Percentiles rank a stretch among this genome's conserved stretches.
Evolutionary conservation across 2,888 invertebrate genomes (phyloP).

Genomic region (Ectemnius cavifrons): DNA sequence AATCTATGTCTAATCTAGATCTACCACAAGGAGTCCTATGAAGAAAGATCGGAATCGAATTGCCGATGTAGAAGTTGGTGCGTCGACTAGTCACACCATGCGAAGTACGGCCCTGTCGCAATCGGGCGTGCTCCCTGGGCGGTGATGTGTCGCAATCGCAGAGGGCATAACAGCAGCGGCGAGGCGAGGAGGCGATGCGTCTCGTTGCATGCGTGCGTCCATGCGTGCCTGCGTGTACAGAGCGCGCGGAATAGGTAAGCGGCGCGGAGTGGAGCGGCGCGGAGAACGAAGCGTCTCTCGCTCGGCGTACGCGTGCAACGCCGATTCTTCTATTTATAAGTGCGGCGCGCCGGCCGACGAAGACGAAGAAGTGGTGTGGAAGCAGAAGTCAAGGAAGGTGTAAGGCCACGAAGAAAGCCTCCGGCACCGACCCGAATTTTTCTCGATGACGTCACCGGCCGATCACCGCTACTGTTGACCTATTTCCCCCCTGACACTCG

Average conservation of each 20-base stretch:
- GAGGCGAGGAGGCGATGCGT: conserved; percentile 18
- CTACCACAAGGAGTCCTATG: conserved; percentile 22
- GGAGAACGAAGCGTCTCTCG: conserved; percentile 18
- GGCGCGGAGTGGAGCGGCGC: too few relatives aligned
- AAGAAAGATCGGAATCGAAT: conserved; percentile 10
- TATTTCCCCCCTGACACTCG: conserved; percentile 32
- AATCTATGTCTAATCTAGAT: too few relatives aligned
- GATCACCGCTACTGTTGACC: conserved; percentile 27
- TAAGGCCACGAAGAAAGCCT: conserved; percentile 69
- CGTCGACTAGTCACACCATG: conserved; percentile 21
- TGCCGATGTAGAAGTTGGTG: conserved; percentile 29
- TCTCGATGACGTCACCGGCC: conserved; percentile 33
- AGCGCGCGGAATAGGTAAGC: conserved; percentile 3
- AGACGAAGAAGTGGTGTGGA: conserved; percentile 28
- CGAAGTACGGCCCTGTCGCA: conserved; percentile 44
- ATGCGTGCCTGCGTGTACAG: conserved; percentile 22
- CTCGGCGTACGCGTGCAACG: conserved; percentile 40
- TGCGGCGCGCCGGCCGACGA: conserved; percentile 20
- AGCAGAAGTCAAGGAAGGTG: conserved; percentile 56
- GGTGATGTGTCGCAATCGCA: conserved; percentile 42
- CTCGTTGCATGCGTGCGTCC: conserved; percentile 38
- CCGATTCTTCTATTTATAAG: conserved; percentile 45
- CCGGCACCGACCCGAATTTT: conserved; percentile 49
- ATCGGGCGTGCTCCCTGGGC: conserved; percentile 30
- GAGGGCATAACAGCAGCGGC: conserved; percentile 26